phyloP scores from a whole-genome alignment of 2,888 invertebrate species.

The Celastrina argiolus region DNA sequence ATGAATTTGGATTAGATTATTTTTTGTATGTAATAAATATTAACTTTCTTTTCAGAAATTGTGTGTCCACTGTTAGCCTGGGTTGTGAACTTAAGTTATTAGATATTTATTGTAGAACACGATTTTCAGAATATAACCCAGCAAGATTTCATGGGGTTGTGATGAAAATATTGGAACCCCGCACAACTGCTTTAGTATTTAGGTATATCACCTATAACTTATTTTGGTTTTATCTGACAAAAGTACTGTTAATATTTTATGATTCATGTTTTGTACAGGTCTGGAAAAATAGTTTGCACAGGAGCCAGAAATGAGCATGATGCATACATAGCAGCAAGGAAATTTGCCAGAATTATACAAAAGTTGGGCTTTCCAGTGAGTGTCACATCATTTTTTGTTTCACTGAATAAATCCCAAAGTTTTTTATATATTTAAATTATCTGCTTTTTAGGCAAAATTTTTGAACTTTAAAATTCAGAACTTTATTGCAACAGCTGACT shows the following conservation, averaged over 20 bases:
- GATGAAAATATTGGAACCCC: slow-evolving; percentile 88
- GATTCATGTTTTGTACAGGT: slow-evolving; percentile 64
- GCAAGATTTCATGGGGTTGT: slow-evolving; percentile 89
- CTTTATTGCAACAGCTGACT: slow-evolving; percentile 86
- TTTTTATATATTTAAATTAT: background rate
- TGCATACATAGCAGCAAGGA: slow-evolving; percentile 86
- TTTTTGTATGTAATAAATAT: no score
- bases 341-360: slow-evolving; percentile 89
- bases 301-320: slow-evolving; percentile 88
- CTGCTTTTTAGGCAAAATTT: slow-evolving; percentile 80
- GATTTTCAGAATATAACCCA: slow-evolving; percentile 91
- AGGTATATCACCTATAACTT: slow-evolving; percentile 42
- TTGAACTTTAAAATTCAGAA: slow-evolving; percentile 88
- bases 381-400: background rate
- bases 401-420: background rate
- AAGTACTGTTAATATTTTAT: background rate
- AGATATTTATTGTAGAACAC: slow-evolving; percentile 86
- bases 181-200: slow-evolving; percentile 84
- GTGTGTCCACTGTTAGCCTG: slow-evolving; percentile 87
- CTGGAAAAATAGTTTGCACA: slow-evolving; percentile 90
- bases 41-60: slow-evolving; percentile 82
- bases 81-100: slow-evolving; percentile 84
- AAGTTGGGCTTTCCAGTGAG: slow-evolving; percentile 86
- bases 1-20: no score
- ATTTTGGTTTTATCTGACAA: background rate